Conservation (phyloP, 2,888 invertebrate genomes). For the Nemapogon koenigi region DNA sequence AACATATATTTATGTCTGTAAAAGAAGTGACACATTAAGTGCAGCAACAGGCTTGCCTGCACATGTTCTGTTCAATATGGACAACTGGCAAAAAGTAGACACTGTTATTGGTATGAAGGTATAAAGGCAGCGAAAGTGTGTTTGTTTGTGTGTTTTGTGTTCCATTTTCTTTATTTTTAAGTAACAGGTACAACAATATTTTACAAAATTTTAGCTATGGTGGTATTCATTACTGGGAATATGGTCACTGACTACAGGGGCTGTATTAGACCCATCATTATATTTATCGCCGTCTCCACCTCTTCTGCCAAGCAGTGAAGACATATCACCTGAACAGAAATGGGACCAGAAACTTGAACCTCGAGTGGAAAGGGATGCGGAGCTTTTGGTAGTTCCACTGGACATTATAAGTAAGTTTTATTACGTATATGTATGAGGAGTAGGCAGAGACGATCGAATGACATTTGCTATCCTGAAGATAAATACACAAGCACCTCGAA, state of each 20-base stretch:
- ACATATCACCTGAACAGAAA: slow-evolving; percentile 20
- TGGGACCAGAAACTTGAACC: slow-evolving; percentile 24
- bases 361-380: slow-evolving; percentile 10
- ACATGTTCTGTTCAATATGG: no score
- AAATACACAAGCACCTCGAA: no score
- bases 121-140: no score
- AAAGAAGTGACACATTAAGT: no score
- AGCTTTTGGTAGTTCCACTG: slow-evolving; percentile 10
- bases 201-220: not conserved
- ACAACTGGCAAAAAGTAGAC: no score
- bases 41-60: no score
- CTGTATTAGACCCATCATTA: slow-evolving; percentile 41
- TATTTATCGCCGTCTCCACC: slow-evolving; percentile 47
- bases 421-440: no score
- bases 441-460: no score
- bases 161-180: not conserved
- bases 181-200: not conserved
- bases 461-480: no score
- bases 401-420: slow-evolving; percentile 6
- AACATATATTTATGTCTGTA: no score
- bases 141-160: not conserved
- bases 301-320: slow-evolving; percentile 19
- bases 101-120: no score
- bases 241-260: slow-evolving; percentile 12
- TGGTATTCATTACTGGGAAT: not conserved